Conservation (phyloP, 2,888 invertebrate species). For the Phyllotreta cruciferae region DNA sequence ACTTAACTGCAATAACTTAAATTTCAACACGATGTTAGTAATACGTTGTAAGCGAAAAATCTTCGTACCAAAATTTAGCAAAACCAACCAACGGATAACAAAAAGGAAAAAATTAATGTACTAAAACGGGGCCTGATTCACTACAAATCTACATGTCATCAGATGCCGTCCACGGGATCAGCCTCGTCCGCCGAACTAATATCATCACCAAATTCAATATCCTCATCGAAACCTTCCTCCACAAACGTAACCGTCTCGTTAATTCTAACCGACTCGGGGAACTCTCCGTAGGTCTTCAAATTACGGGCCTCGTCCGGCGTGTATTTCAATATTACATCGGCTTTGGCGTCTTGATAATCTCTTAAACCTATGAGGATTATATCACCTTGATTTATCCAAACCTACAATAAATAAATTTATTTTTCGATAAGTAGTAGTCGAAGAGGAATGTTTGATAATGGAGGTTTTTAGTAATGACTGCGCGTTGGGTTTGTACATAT, state of each 20-base stretch:
- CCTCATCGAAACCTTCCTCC: constrained; percentile 94
- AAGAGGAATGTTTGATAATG: too few relatives aligned
- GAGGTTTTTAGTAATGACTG: too few relatives aligned
- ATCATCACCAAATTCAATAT: constrained; percentile 96
- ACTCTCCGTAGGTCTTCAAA: constrained; percentile 97
- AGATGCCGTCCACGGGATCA: constrained; percentile 62
- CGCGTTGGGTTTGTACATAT: too few relatives aligned
- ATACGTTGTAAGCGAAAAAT: neutral
- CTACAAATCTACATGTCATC: constrained; percentile 37
- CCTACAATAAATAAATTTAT: constrained; percentile 62
- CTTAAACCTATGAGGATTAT: constrained; percentile 97
- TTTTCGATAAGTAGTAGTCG: too few relatives aligned
- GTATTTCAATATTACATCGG: constrained; percentile 98
- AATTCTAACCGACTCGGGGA: constrained; percentile 97
- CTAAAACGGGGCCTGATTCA: constrained; percentile 20
- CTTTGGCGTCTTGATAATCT: constrained; percentile 97
- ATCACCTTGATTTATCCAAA: constrained; percentile 99
- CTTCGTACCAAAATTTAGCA: constrained; percentile 16
- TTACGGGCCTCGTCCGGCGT: constrained; percentile 99
- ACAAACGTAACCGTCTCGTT: constrained; percentile 95
- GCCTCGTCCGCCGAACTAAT: constrained; percentile 90
- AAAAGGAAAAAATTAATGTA: constrained; percentile 6
- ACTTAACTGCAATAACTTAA: neutral
- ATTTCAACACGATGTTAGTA: constrained; percentile 7
- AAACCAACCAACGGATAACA: neutral